phyloP scores from a whole-genome alignment of 2,888 invertebrate genomes.

The Cephalotes varians region DNA sequence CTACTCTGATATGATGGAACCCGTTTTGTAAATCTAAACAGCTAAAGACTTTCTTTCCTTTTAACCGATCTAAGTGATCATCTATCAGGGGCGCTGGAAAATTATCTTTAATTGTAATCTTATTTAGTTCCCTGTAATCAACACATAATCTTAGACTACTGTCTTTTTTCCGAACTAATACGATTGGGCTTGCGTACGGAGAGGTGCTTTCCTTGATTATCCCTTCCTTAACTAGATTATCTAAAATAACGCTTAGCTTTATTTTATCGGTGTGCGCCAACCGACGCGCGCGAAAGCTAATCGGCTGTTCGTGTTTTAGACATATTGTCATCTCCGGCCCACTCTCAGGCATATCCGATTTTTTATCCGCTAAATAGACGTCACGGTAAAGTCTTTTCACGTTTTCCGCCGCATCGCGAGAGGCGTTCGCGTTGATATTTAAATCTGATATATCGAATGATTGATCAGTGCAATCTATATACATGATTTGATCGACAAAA shows the following conservation, averaged over 20 bases:
- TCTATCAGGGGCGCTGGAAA: slow-evolving; percentile 43
- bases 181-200: slow-evolving; percentile 17
- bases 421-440: neutral
- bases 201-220: slow-evolving; percentile 4
- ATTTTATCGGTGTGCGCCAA: neutral
- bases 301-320: slow-evolving; percentile 33
- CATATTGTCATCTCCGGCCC: slow-evolving; percentile 6
- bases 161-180: slow-evolving; percentile 25
- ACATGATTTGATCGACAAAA: neutral
- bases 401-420: neutral
- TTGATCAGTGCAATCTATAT: neutral
- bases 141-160: slow-evolving; percentile 8
- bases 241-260: neutral
- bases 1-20: slow-evolving; percentile 19
- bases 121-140: slow-evolving; percentile 22
- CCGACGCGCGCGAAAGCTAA: slow-evolving; percentile 15
- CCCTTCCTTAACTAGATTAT: neutral
- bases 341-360: neutral
- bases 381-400: neutral
- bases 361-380: neutral
- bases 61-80: slow-evolving; percentile 44
- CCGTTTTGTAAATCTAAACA: slow-evolving; percentile 40
- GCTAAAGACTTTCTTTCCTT: slow-evolving; percentile 3
- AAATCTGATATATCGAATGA: neutral
- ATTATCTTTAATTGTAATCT: slow-evolving; percentile 41